Percentiles rank a stretch among this genome's conserved stretches.
These are phyloP conservation scores for Tenthredo amoena DNA, from an alignment of 2,888 invertebrate genomes.

Conservation along the genomic window DNA sequence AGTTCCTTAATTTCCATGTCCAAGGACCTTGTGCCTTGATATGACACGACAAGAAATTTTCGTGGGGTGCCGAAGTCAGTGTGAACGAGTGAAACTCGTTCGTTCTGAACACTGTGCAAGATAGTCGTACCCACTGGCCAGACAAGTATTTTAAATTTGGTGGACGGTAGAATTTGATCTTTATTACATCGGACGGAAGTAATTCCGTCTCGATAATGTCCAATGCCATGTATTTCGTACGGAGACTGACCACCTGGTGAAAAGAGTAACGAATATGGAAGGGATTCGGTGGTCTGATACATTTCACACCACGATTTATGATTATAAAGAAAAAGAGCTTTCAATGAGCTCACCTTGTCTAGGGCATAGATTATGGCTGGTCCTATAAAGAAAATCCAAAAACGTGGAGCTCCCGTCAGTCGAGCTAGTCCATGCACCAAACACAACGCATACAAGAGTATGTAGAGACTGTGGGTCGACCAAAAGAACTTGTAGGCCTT, in stretches of 20 bases:
- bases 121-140: slow-evolving; percentile 96
- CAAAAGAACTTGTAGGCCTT: slow-evolving; percentile 98
- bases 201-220: slow-evolving; percentile 96
- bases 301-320: not conserved
- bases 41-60: slow-evolving; percentile 96
- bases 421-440: slow-evolving; percentile 95
- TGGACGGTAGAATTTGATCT: slow-evolving; percentile 96
- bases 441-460: slow-evolving; percentile 91
- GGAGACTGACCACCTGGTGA: slow-evolving; percentile 90
- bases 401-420: slow-evolving; percentile 93
- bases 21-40: slow-evolving; percentile 96
- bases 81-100: slow-evolving; percentile 98
- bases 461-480: slow-evolving; percentile 94
- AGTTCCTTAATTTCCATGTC: slow-evolving; percentile 98
- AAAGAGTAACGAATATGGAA: slow-evolving; percentile 24
- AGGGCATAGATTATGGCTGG: slow-evolving; percentile 94
- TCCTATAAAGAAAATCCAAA: slow-evolving; percentile 96
- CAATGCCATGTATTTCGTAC: slow-evolving; percentile 94
- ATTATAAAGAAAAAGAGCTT: not conserved
- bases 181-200: slow-evolving; percentile 95
- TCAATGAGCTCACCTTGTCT: slow-evolving; percentile 85
- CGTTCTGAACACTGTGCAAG: slow-evolving; percentile 93
- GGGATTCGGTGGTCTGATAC: not conserved
- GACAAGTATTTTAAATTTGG: slow-evolving; percentile 96
- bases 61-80: slow-evolving; percentile 96